Base-by-base conservation (phyloP, 2,113 vertebrate species). In the Spheniscus mendiculus region DNA sequence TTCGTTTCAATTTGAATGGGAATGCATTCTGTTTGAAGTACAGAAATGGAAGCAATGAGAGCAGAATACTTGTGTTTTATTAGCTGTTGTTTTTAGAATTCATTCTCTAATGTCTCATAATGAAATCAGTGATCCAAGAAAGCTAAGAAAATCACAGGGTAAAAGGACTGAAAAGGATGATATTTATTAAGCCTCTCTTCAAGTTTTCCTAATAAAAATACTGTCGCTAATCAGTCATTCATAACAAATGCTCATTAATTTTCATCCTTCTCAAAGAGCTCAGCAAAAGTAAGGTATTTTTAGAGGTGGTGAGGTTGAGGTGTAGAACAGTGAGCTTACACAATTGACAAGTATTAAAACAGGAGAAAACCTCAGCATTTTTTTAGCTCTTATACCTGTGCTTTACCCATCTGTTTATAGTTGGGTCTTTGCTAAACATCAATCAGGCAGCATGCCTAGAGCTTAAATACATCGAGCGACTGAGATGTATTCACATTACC, bases 201-300 rank as follows among this genome's bases (percentile, higher is more conserved):
- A 91, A 90, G 56, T 90, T 81, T 63, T 55, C 53, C n/a, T 86
- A 55, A 65, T 78, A 44, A 65, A 80, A 92, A 61, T 40, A 90
- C 30, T 15, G 2, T 40, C 26, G 30, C 30, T 89, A 72, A 81
- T 83, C 93, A 91, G 84, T 94, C 71, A 90, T 66, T 95, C 53
- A 61, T 76, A 84, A 93, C 94, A 96, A 88, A 93, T 76, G 62
- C 62, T 96, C 87, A 83, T 94, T 96, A 96, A 81, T 44, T 92
- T 91, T 87, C 47, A 86, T 56, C 34, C 73, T 55, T 59, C 50
- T 80, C 58, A 32, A 69, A 69, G 18, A 36, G 40, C 63, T 73
- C 47, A 4, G 63, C 30, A 70, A 19, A 47, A 69, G 11, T 11
- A 36, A 1, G 20, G 62, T 30, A 44, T 73, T 93, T 90, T 73